These are phyloP conservation scores for Solea solea DNA, from an alignment of 2,113 vertebrate species.

Conservation along the genomic window DNA sequence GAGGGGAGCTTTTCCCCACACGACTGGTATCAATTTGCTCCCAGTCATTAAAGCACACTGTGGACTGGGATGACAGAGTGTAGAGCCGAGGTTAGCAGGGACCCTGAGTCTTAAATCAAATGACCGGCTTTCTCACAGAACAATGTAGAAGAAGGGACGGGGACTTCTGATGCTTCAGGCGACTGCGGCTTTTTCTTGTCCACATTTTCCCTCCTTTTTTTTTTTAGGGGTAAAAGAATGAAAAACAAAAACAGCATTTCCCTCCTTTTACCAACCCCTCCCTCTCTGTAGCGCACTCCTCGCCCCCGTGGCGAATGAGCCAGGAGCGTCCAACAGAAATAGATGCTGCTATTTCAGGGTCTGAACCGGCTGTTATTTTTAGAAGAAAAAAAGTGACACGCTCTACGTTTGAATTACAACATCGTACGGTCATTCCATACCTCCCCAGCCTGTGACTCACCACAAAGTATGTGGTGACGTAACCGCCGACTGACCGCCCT, in stretches of 20 bases:
- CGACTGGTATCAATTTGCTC: conserved; percentile 58
- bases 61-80: conserved; percentile 44
- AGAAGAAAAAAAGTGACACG: conserved; percentile 70
- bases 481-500: conserved; percentile 49
- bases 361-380: conserved; percentile 77
- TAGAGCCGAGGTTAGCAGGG: not conserved
- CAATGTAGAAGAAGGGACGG: conserved; percentile 19
- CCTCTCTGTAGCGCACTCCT: conserved; percentile 51
- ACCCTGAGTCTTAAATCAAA: conserved; percentile 41
- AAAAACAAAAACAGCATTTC: conserved; percentile 69
- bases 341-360: conserved; percentile 81
- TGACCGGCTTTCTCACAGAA: conserved; percentile 23
- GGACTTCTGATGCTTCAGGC: conserved; percentile 39
- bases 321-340: conserved; percentile 80
- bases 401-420: conserved; percentile 72
- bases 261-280: conserved; percentile 43
- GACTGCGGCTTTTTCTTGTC: conserved; percentile 12
- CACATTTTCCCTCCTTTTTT: conserved; percentile 28
- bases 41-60: conserved; percentile 44
- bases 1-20: conserved; percentile 30
- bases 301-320: conserved; percentile 49
- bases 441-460: conserved; percentile 72
- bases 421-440: conserved; percentile 75
- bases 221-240: conserved; percentile 45
- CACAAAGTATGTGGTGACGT: conserved; percentile 78